Evolutionary conservation across 2,888 invertebrate genomes (phyloP), one percentile per base, ranked within the genome.

Genomic region (Nomada fabriciana): DNA sequence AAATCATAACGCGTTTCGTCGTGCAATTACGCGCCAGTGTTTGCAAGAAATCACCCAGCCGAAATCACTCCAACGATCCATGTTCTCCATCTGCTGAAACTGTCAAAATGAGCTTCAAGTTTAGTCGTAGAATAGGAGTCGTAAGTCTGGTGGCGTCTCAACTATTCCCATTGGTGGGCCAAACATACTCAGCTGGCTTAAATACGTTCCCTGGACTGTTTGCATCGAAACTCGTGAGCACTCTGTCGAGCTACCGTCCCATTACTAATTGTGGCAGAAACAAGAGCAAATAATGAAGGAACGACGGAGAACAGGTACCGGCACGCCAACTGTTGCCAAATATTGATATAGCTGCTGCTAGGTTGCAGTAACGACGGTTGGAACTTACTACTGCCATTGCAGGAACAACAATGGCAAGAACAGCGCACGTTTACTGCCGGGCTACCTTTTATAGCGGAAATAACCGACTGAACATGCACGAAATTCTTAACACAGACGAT

Each of bases 181-280:
- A 70, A 69, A 80, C 57, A 74, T 68, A 77, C 80, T 74, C 74
- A 23, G 50, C 23, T 13, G 68, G 76, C 72, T 81, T 70, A 63
- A 81, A 78, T 75, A 78, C 77, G 71, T 72, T 77, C 52, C 57
- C 68, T 69, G 71, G 69, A 72, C 81, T 81, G 72, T 81, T 84
- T 84, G 65, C 72, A 61, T 50, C 50, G 64, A 57, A 71, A 74
- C 72, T 77, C 83, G 74, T 55, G 63, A 68, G 80, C 76, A 11
- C 64, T 18, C 64, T 18, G 71, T 20, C 64, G 59, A 42, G 57
- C 60, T 36, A 53, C 25, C 76, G 71, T 74, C 55, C 75, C 65
- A 70, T 84, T 84, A 84, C 80, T 80, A 80, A 84, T 84, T 84
- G 80, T 67, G 76, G 68, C 67, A 69, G 77, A 73, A 81, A 81